Evolutionary conservation across 2,797 vertebrate genomes (phyloP).

Genomic region (Oreochromis mossambicus): DNA sequence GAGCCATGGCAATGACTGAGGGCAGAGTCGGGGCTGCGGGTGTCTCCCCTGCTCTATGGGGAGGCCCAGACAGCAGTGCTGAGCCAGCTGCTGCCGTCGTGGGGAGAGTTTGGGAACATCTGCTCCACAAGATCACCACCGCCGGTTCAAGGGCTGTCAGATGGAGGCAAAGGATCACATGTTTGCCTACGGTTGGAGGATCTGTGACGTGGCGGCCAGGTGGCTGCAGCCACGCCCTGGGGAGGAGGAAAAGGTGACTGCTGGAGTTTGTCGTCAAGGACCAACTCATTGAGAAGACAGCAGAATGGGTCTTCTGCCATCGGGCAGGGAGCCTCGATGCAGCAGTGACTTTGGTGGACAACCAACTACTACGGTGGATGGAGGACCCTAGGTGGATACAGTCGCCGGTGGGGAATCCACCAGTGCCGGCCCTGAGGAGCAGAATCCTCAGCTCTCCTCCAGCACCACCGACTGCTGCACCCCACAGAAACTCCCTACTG

Average conservation of each 20-base stretch:
- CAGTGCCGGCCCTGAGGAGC: neutral
- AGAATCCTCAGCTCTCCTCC: neutral
- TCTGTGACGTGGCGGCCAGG: neutral
- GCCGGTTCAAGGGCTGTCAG: neutral
- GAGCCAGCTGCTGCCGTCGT: neutral
- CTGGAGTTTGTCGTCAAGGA: neutral
- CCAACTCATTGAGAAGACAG: neutral
- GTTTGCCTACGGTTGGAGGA: accelerated
- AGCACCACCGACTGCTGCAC: neutral
- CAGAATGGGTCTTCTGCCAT: neutral
- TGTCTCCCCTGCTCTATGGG: neutral
- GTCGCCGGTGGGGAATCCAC: neutral
- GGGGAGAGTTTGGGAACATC: neutral
- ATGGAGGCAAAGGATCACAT: neutral
- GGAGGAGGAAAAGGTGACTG: neutral
- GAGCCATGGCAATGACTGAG: neutral
- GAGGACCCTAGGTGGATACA: neutral
- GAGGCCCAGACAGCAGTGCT: neutral
- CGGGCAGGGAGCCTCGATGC: neutral
- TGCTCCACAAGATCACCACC: neutral
- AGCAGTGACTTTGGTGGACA: neutral
- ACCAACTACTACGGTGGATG: neutral
- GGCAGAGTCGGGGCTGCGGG: neutral
- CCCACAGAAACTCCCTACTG: neutral
- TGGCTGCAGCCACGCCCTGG: neutral